Evolutionary conservation across 2,888 invertebrate genomes (phyloP), one percentile per base, ranked within the genome.

Genomic region (Hydropsyche betteni): DNA sequence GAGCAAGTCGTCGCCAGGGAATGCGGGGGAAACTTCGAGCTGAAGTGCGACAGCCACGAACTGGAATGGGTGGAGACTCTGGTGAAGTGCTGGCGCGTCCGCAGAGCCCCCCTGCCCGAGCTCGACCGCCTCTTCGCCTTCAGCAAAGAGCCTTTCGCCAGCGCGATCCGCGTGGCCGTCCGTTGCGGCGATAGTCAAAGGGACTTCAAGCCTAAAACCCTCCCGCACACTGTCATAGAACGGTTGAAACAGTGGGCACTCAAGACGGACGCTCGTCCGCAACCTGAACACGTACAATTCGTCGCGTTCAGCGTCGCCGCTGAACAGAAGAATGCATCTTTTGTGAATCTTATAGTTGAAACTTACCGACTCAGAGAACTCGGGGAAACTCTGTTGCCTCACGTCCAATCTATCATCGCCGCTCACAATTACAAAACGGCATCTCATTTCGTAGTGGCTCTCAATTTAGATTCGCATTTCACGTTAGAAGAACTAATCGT

Each of bases 391-490:
- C 90, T 94, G 81, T 80, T 92, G 79, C 89, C 89, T 16, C 85
- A 89, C 80, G 88, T 93, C 64, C 87, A 88, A 82, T 86, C 90
- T 73, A 84, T 91, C 81, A 84, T 91, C 64, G 80, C 83, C 10
- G 83, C 86, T 24, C 88, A 90, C 78, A 86, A 88, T 80, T 93
- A 91, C 83, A 94, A 93, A 87, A 92, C 92, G 85, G 94, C 93
- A 36, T 91, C 92, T 51, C 92, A 93, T 82, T 90, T 91, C 84
- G 88, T 91, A 6, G 88, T 90, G 74, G 87, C 91, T 72, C 86
- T 94, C 81, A 87, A 91, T 78, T 83, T 94, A 53, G 92, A 92
- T 81, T 85, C 89, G 77, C 85, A 89, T 74, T 93, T 94, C 82
- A 85, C 88, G 69, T 90, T 94, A 72, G 90, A 93, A 82, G 90